Evolutionary conservation across 2,113 vertebrate species (phyloP).

Genomic region (Oenanthe oenanthe): DNA sequence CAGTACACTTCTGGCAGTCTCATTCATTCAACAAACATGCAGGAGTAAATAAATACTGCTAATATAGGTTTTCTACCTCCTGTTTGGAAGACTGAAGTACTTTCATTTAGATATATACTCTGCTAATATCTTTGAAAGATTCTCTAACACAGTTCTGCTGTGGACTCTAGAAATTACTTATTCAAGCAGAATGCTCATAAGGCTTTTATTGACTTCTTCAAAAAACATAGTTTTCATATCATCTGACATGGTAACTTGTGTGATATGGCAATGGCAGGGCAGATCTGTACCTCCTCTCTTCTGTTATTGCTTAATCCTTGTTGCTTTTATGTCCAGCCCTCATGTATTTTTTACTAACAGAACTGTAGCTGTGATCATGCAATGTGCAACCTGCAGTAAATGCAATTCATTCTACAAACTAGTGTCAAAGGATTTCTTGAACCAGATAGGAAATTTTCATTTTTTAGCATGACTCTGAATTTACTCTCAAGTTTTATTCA

Average conservation of each 20-base stretch:
- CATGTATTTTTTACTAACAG: neutral
- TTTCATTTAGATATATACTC: neutral
- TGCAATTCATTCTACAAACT: neutral
- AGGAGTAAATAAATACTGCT: neutral
- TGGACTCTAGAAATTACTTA: neutral
- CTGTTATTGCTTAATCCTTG: neutral
- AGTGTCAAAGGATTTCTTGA: neutral
- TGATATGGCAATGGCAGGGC: neutral
- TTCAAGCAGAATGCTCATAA: neutral
- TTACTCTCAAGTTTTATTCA: neutral
- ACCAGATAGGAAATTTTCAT: neutral
- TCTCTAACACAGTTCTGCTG: neutral
- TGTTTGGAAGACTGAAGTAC: neutral
- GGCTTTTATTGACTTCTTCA: neutral
- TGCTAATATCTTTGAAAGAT: neutral
- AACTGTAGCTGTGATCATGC: neutral
- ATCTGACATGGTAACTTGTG: accelerated
- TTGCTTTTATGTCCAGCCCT: neutral
- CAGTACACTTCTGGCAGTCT: neutral
- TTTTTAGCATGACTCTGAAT: neutral
- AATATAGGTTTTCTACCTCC: neutral
- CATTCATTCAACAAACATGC: neutral
- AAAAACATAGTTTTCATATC: neutral
- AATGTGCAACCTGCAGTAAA: neutral
- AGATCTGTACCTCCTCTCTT: neutral